Percentiles rank a stretch among this genome's conserved stretches.
These are phyloP conservation scores for Melanerpes formicivorus DNA, from an alignment of 2,113 vertebrate genomes.

Conservation along the genomic window DNA sequence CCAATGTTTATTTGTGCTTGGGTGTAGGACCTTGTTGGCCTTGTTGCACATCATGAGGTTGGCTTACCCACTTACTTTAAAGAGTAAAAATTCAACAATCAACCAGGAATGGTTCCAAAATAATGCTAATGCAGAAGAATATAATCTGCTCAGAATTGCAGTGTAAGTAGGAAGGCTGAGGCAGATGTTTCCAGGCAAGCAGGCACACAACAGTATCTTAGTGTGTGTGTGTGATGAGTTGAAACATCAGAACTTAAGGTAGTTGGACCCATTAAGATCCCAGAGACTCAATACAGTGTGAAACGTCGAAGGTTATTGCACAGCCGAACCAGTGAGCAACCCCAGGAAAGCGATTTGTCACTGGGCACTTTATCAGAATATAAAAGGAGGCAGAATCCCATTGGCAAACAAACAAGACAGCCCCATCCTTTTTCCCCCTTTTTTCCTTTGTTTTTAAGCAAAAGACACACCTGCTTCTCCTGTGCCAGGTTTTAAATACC, in stretches of 20 bases:
- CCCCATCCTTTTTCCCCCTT: no score
- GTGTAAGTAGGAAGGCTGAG: not conserved
- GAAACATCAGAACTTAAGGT: not conserved
- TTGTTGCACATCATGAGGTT: no score
- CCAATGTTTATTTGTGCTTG: no score
- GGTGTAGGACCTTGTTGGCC: no score
- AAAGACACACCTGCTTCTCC: constrained; percentile 13
- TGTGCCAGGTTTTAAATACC: not conserved
- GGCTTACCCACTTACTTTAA: not conserved
- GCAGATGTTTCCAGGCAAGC: not conserved
- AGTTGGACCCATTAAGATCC: not conserved
- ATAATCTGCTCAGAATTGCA: not conserved
- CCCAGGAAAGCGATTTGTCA: not conserved
- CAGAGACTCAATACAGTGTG: not conserved
- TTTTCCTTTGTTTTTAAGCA: not conserved
- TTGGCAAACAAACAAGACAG: not conserved
- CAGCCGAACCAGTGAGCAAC: not conserved
- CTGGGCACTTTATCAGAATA: not conserved
- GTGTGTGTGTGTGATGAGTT: not conserved
- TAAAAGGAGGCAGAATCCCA: not conserved
- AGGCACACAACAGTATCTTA: not conserved
- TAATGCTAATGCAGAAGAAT: not conserved
- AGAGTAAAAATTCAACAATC: not conserved
- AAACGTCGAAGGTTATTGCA: not conserved
- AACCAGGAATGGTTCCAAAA: not conserved